phyloP scores from a whole-genome alignment of 2,888 invertebrate genomes.

The Exephanes ischioxanthus region DNA sequence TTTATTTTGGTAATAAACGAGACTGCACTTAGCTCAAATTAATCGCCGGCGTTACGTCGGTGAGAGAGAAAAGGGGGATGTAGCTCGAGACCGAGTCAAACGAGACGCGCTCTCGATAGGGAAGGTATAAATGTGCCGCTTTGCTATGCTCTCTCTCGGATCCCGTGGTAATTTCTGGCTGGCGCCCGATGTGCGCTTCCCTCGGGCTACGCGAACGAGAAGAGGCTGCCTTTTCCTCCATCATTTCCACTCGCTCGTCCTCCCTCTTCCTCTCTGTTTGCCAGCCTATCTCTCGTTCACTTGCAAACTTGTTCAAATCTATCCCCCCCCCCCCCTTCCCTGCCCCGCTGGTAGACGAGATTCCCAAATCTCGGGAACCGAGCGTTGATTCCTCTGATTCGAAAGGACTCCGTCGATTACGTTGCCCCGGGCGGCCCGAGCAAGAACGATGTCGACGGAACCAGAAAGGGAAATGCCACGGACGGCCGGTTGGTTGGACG shows the following conservation, averaged over 20 bases:
- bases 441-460: slow-evolving; percentile 32
- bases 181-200: slow-evolving; percentile 45
- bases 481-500: slow-evolving; percentile 19
- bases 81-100: slow-evolving; percentile 35
- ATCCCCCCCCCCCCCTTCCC: background rate
- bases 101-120: slow-evolving; percentile 29
- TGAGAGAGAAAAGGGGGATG: slow-evolving; percentile 24
- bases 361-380: slow-evolving; percentile 40
- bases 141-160: slow-evolving; percentile 9
- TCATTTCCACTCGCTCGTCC: slow-evolving; percentile 55
- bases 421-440: slow-evolving; percentile 38
- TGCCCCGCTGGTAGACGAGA: background rate
- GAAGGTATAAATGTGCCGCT: slow-evolving; percentile 38
- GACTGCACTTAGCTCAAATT: slow-evolving; percentile 16
- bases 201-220: slow-evolving; percentile 49
- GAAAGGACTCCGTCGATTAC: slow-evolving; percentile 50
- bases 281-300: slow-evolving; percentile 4
- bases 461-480: slow-evolving; percentile 22
- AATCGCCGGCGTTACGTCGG: background rate
- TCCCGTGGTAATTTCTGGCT: slow-evolving; percentile 62
- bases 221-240: slow-evolving; percentile 28
- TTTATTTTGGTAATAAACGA: background rate
- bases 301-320: slow-evolving; percentile 40
- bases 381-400: slow-evolving; percentile 54
- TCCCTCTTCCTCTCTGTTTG: background rate